Conservation (phyloP, 2,888 invertebrate species). For the Cepaea hortensis region DNA sequence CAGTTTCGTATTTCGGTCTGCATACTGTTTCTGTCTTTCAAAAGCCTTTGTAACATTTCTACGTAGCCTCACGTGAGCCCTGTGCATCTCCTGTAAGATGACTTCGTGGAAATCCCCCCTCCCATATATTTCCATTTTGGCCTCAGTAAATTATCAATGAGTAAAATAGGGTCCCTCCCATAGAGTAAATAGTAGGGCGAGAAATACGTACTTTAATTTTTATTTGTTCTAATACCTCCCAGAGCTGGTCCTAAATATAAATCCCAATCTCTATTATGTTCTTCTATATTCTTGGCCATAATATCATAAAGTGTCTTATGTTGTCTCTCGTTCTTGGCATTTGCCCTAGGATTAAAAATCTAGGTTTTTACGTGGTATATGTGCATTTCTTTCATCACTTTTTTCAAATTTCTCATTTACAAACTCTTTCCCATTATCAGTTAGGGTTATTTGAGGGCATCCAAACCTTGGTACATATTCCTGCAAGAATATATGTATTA, state of each 20-base stretch:
- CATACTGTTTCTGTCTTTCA: background rate
- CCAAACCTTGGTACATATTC: too few relatives aligned
- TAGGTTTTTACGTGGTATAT: background rate
- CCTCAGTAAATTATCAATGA: background rate
- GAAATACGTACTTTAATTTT: background rate
- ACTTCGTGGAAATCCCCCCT: background rate
- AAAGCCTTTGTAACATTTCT: background rate
- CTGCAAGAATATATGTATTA: too few relatives aligned
- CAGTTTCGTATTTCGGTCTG: background rate
- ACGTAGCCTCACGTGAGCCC: background rate
- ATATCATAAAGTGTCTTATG: too few relatives aligned
- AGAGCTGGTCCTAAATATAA: background rate
- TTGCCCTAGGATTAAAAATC: background rate
- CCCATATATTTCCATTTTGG: background rate
- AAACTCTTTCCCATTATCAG: too few relatives aligned
- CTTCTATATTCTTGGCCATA: too few relatives aligned
- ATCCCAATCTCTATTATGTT: too few relatives aligned
- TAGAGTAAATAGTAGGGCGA: background rate
- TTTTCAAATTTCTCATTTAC: too few relatives aligned
- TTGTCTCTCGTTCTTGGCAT: background rate
- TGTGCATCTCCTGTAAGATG: too few relatives aligned
- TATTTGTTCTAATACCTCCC: background rate
- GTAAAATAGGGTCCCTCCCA: background rate
- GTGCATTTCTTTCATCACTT: too few relatives aligned
- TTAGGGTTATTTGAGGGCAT: too few relatives aligned